Conservation (phyloP, 37 sponge, comb jelly and placozoan species). For the Eunapius fragilis region DNA sequence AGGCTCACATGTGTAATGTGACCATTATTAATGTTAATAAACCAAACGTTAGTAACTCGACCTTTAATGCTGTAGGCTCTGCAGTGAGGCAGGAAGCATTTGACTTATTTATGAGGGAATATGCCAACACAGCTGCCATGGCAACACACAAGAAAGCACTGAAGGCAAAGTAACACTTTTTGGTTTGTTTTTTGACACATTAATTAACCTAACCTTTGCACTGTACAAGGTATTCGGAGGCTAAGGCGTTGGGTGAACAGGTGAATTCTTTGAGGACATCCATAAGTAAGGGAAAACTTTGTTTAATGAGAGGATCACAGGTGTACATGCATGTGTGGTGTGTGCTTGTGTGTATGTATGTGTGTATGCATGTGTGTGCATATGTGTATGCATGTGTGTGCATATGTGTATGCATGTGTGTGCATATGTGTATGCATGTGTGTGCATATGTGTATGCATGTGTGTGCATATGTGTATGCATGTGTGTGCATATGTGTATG, state of each 20-base stretch:
- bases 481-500: background rate
- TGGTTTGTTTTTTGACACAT: background rate
- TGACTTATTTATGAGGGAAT: conserved; percentile 83
- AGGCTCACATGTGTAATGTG: too few relatives aligned
- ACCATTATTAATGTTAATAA: background rate
- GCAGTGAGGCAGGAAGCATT: conserved; percentile 95
- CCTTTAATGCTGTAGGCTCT: background rate
- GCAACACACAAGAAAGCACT: conserved; percentile 83
- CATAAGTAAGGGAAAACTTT: conserved; percentile 74
- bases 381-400: background rate
- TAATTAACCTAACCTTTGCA: background rate
- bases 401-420: background rate
- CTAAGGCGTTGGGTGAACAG: conserved; percentile 88
- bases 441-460: too few relatives aligned
- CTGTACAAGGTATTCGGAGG: conserved; percentile 79
- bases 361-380: too few relatives aligned
- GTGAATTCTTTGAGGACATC: conserved; percentile 77
- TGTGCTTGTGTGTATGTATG: too few relatives aligned
- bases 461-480: background rate
- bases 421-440: too few relatives aligned
- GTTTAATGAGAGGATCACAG: background rate
- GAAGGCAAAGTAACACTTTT: conserved; percentile 70
- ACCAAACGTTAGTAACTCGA: too few relatives aligned
- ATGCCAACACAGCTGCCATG: conserved; percentile 63
- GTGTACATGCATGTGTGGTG: background rate